Base-by-base conservation (phyloP, 92 coral and sea anemone genomes). In the Heliopora coerulea region DNA sequence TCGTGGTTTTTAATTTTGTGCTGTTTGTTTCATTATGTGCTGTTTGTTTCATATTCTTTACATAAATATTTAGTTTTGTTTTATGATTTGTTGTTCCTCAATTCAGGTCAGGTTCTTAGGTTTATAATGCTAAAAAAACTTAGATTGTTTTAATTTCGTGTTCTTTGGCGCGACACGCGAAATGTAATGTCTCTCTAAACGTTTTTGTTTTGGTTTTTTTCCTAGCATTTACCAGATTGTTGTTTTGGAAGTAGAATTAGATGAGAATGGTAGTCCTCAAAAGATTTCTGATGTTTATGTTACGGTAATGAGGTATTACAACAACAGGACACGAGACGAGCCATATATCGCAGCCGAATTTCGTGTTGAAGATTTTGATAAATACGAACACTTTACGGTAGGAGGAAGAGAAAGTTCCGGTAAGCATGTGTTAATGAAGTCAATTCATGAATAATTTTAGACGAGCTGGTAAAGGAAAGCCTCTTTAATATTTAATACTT, bases 321-420 rank as follows among this genome's bases (percentile, higher is more conserved):
- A 80, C 0, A 13, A 60, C 59, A 42, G 19, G 39, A 56, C 24
- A 35, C 54, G 33, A 35, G 82, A 79, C 14, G 66, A 84, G 49
- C 88, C 88, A 19, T 84, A 84, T 46, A 74, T 84, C n/a, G 80
- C 88, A 6, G 82, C 82, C 23, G 85, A 74, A 59, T 84, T 84
- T 75, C 3, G 10, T 12, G 50, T 52, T 0, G 18, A 28, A 5
- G 35, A 27, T 28, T 41, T 54, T 8, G 52, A 29, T 26, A n/a
- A 17, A 18, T 49, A 68, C 56, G 25, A 41, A 74, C 26, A 17
- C 5, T 75, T 80, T 61, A 34, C 64, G 33, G 52, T 84, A 49
- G 84, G 88, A 48, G 78, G 62, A 28, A 75, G 79, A 59, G 30
- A 33, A 26, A 32, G 57, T 17, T 0, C 64, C 30, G 57, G 82